Evolutionary conservation across 2,797 vertebrate species (phyloP).

Genomic region (Hemibagrus guttatus): DNA sequence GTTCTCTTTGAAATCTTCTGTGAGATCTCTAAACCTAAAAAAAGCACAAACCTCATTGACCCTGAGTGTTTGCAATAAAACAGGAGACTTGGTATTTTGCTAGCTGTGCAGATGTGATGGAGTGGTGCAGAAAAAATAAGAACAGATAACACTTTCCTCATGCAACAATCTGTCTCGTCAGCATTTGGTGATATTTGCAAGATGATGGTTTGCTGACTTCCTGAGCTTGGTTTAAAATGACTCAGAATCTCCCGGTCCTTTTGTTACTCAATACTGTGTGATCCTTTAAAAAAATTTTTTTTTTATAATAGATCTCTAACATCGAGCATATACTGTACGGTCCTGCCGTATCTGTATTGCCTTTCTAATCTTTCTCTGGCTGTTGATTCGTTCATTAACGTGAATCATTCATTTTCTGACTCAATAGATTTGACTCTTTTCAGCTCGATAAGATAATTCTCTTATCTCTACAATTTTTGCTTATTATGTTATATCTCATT

Average conservation of each 20-base stretch:
- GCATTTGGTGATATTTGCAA: slow-evolving; percentile 10
- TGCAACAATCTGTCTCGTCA: not conserved
- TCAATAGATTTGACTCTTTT: not conserved
- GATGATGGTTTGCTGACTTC: slow-evolving; percentile 28
- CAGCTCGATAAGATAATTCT: not conserved
- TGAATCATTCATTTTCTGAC: not conserved
- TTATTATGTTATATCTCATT: not conserved
- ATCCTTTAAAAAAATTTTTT: too few relatives aligned
- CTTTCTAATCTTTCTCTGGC: not conserved
- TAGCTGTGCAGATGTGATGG: not conserved
- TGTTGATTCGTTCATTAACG: not conserved
- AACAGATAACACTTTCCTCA: slow-evolving; percentile 22
- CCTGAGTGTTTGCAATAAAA: slow-evolving; percentile 7
- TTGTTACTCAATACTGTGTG: not conserved
- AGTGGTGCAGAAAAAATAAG: slow-evolving; percentile 25
- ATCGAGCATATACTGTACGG: not conserved
- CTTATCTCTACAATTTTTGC: not conserved
- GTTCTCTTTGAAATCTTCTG: not conserved
- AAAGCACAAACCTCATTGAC: slow-evolving; percentile 16
- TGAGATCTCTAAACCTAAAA: slow-evolving; percentile 18
- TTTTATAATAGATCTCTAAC: not conserved
- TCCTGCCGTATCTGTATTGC: slow-evolving; percentile 24
- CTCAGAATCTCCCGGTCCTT: not conserved
- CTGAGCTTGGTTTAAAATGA: slow-evolving; percentile 26
- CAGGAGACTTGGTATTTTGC: not conserved